phyloP scores from a whole-genome alignment of 2,113 vertebrate species.

The Limanda limanda region DNA sequence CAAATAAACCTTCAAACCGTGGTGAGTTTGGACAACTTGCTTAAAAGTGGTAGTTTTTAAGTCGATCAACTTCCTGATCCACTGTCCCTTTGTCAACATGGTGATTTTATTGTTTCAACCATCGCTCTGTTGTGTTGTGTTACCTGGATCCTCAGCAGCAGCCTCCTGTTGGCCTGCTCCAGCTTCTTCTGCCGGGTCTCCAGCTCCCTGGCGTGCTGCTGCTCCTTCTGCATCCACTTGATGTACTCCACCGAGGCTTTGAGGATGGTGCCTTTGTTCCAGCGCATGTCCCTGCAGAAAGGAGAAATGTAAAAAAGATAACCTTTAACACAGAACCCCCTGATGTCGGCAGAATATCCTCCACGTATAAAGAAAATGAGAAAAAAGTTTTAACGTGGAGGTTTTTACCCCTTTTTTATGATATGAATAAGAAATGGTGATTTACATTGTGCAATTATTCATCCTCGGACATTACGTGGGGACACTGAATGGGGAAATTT shows the following conservation, averaged over 20 bases:
- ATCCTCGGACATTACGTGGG: slow-evolving; percentile 95
- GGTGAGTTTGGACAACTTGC: too few relatives aligned
- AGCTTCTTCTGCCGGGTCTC: slow-evolving; percentile 97
- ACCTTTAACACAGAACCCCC: slow-evolving; percentile 91
- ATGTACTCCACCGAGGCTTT: slow-evolving; percentile 99
- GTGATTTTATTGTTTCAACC: too few relatives aligned
- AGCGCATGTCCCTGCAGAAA: slow-evolving; percentile 95
- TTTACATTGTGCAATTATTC: slow-evolving; percentile 97
- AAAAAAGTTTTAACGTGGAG: slow-evolving; percentile 87
- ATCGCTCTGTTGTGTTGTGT: background rate
- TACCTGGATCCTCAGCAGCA: slow-evolving; percentile 97
- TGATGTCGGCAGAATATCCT: slow-evolving; percentile 93
- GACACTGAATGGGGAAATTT: slow-evolving; percentile 97
- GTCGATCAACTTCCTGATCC: too few relatives aligned
- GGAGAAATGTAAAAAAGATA: slow-evolving; percentile 83
- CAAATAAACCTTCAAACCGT: too few relatives aligned
- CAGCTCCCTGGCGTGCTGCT: slow-evolving; percentile 94
- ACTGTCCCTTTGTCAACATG: too few relatives aligned
- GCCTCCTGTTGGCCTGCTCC: slow-evolving; percentile 93
- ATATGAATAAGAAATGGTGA: slow-evolving; percentile 97
- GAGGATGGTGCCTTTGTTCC: slow-evolving; percentile 99
- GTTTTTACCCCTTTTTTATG: slow-evolving; percentile 61
- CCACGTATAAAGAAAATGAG: slow-evolving; percentile 54
- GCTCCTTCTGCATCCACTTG: slow-evolving; percentile 99
- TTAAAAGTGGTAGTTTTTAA: too few relatives aligned